Base-by-base conservation (phyloP, 92 coral and sea anemone genomes). In the Phenganax subtilis region DNA sequence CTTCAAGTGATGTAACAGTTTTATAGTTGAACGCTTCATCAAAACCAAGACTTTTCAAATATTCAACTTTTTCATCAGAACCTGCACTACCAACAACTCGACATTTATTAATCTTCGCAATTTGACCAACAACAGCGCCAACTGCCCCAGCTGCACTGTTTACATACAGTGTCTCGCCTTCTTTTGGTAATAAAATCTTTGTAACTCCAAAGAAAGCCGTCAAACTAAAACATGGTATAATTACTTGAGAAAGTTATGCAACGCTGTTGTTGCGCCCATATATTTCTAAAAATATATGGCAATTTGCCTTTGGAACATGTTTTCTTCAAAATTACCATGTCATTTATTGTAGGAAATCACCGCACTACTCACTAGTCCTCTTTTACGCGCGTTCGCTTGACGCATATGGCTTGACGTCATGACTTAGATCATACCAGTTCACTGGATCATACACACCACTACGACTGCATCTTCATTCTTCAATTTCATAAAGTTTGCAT, bases 141-240 rank as follows among this genome's bases (percentile, higher is more conserved):
- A 86, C 89, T 6, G 89, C 89, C 0, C 89, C 89, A 8, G 89
- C 89, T 10, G 89, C 89, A 57, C 89, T 86, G 83, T 86, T 86
- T 14, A 86, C 89, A 76, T 86, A 86, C 28, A 86, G 77, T 7
- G 89, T 86, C 55, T 86, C 86, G n/a, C 86, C 89, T 57, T 73
- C 86, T 65, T 86, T 86, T 7, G 89, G 89, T 28, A 71, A 27
- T 29, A 81, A 82, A 62, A 86, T 17, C n/a, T 86, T 75, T 72
- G 82, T 61, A 57, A 86, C 70, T 47, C 89, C 89, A 70, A 86
- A 86, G 70, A 81, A 86, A 66, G 89, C 70, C 54, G 89, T 82
- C 76, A 82, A 69, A 57, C 89, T 86, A 51, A 28, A 72, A 80
- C 71, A 31, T 0, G 3, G 52, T 47, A 16, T 6, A 54, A 69